Evolutionary conservation across 2,113 vertebrate genomes (phyloP), one percentile per base, ranked within the genome.

Genomic region (Nothobranchius furzeri): DNA sequence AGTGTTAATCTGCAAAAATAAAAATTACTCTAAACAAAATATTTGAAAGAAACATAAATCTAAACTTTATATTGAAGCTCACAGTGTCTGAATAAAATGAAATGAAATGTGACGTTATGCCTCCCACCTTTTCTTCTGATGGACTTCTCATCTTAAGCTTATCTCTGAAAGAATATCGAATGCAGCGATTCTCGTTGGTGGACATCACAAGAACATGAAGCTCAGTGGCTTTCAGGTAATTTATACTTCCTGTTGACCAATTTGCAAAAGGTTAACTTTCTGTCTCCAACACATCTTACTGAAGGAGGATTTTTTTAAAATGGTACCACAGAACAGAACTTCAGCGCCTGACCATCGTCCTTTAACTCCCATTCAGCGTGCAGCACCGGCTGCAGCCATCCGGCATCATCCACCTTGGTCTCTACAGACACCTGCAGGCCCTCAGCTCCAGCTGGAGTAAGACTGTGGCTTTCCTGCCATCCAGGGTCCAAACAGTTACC

Each of bases 381-480:
- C 20, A 94, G 73, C 0, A 93, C 84, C 0, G 92, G 87, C 6
- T 88, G 86, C 63, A 87, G 63, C 37, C 53, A 51, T 24, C 90
- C 90, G 0, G 14, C 13, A 20, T 65, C 56, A 0, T 92, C 90
- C 1, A 0, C 6, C 10, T 49, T 72, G 1, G 65, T 76, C 1
- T 43, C 45, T 65, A 90, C 53, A 0, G 50, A 25, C 9, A 75
- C 77, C 15, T 58, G 30, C 37, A 92, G 62, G 0, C 59, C 52
- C 40, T 82, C 85, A 1, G 93, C 92, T 10, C 37, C 3, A 3
- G 64, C 84, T 6, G 93, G 93, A 10, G 91, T 93, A 72, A 87
- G 91, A 0, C 5, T 0, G 0, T 70, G 8, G 0, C 2, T 6
- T 0, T 6, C 3, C 12, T 82, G 14, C 89, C 85, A 90, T 0